phyloP scores from a whole-genome alignment of 2,888 invertebrate species.

The Spisula subtruncata region DNA sequence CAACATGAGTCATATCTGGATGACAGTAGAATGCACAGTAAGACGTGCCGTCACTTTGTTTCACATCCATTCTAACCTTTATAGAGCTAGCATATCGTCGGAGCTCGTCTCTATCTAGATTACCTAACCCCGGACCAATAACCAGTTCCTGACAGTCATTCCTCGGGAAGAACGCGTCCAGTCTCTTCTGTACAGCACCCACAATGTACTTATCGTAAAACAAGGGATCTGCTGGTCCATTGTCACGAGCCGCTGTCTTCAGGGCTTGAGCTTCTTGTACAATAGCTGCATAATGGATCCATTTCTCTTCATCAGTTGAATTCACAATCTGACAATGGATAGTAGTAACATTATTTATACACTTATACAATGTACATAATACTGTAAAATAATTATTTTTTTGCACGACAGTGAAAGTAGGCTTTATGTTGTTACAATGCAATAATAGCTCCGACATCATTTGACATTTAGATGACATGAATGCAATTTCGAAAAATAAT shows the following conservation, averaged over 20 bases:
- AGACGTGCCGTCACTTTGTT: slow-evolving; percentile 63
- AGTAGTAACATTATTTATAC: no score
- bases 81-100: slow-evolving; percentile 59
- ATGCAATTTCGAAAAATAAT: no score
- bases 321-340: slow-evolving; percentile 65
- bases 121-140: slow-evolving; percentile 74
- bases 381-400: no score
- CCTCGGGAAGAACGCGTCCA: slow-evolving; percentile 66
- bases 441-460: no score
- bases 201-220: slow-evolving; percentile 65
- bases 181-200: slow-evolving; percentile 63
- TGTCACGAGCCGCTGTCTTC: slow-evolving; percentile 44
- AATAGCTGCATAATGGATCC: slow-evolving; percentile 71
- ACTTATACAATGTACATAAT: no score
- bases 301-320: slow-evolving; percentile 69
- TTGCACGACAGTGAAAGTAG: no score
- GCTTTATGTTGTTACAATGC: no score
- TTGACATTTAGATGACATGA: no score
- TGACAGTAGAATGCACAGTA: slow-evolving; percentile 66
- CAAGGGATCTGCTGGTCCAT: slow-evolving; percentile 28
- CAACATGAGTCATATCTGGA: slow-evolving; percentile 68
- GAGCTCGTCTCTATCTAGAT: slow-evolving; percentile 65
- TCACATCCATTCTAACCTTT: slow-evolving; percentile 59
- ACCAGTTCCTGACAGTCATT: slow-evolving; percentile 74
- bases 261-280: slow-evolving; percentile 62